Percentiles rank a stretch among this genome's conserved stretches.
phyloP scores from a whole-genome alignment of 2,888 invertebrate genomes.

The Drosophila pegasa region DNA sequence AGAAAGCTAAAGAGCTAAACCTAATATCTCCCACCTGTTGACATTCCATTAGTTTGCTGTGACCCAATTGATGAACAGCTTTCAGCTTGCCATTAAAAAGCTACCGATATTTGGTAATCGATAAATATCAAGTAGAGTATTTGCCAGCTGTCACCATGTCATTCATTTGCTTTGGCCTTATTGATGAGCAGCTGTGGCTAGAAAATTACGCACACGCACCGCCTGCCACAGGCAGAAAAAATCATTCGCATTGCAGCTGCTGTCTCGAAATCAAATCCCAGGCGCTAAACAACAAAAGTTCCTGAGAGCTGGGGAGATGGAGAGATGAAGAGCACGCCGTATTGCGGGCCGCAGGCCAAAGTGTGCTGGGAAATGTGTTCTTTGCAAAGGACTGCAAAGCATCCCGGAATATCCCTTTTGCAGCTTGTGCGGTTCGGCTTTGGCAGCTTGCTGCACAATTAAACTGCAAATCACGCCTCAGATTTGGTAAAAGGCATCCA shows the following conservation, averaged over 20 bases:
- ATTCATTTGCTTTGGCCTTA: conserved; percentile 21
- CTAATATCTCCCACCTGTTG: too few species aligned
- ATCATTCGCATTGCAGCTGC: conserved; percentile 13
- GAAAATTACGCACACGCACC: conserved; percentile 54
- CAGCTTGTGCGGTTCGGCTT: conserved; percentile 47
- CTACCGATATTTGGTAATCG: neutral
- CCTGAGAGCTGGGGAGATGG: neutral
- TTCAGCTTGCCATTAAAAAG: neutral
- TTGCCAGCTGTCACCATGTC: neutral
- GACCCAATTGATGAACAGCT: too few species aligned
- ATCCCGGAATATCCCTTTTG: conserved; percentile 53
- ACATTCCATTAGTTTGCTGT: too few species aligned
- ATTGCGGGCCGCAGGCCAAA: neutral
- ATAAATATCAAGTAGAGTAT: neutral
- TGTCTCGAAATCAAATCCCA: conserved; percentile 8
- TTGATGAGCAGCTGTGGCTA: conserved; percentile 32
- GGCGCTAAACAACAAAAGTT: conserved; percentile 20
- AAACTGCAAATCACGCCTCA: conserved; percentile 76
- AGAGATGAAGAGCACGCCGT: neutral
- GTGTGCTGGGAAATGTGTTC: conserved; percentile 15
- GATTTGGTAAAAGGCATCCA: conserved; percentile 69
- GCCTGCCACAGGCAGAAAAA: conserved; percentile 10
- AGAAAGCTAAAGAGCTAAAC: too few species aligned
- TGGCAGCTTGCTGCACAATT: conserved; percentile 73
- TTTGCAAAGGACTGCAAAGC: conserved; percentile 17